These are phyloP conservation scores for Drosophila rhopaloa DNA, from an alignment of 1,140 invertebrate genomes.

Conservation along the genomic window DNA sequence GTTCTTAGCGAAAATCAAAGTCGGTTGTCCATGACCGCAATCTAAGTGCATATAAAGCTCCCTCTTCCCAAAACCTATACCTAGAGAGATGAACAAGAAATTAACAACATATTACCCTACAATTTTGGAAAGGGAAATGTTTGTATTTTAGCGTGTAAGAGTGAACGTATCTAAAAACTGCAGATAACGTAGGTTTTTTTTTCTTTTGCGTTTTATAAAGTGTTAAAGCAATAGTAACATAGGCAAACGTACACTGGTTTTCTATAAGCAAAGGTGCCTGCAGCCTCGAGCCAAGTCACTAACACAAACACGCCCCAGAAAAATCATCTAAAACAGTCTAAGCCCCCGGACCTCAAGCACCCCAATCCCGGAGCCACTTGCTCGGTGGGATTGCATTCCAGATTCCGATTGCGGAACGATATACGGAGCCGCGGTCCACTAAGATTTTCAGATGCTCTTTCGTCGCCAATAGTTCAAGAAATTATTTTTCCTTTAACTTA, in stretches of 20 bases:
- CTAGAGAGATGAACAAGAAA: conserved; percentile 48
- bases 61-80: conserved; percentile 32
- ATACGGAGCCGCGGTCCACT: conserved; percentile 20
- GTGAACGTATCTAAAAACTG: conserved; percentile 25
- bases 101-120: conserved; percentile 19
- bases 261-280: conserved; percentile 48
- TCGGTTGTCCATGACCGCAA: conserved; percentile 63
- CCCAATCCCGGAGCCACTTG: conserved; percentile 7
- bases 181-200: conserved; percentile 24
- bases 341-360: conserved; percentile 6
- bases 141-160: conserved; percentile 47
- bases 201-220: conserved; percentile 19
- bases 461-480: conserved; percentile 37
- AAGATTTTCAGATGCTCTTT: conserved; percentile 14
- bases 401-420: conserved; percentile 36
- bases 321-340: conserved; percentile 11
- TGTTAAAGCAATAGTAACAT: conserved; percentile 45
- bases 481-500: conserved; percentile 27
- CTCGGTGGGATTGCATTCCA: conserved; percentile 57
- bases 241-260: conserved; percentile 55
- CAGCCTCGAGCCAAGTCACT: conserved; percentile 47
- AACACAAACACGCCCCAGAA: conserved; percentile 38
- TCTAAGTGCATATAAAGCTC: conserved; percentile 75
- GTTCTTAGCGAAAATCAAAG: conserved; percentile 79
- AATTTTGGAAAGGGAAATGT: conserved; percentile 21